These are phyloP conservation scores for Seriola quinqueradiata DNA, from an alignment of 2,113 vertebrate species.

Conservation along the genomic window DNA sequence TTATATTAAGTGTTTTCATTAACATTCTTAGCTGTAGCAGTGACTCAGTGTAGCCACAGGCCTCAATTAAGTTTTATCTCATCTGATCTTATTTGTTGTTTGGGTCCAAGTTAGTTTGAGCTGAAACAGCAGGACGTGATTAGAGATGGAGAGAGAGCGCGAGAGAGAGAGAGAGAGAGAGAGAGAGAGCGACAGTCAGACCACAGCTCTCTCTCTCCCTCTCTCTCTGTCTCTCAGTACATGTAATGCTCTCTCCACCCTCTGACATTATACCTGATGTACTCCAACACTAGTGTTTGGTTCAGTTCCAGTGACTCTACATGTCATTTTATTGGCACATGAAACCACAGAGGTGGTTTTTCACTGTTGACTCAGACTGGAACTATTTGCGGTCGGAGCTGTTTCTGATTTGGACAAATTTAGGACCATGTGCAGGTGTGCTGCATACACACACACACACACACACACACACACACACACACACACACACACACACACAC, in stretches of 20 bases:
- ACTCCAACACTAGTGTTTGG: constrained; percentile 49
- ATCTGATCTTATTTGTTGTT: constrained; percentile 45
- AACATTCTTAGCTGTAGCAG: constrained; percentile 20
- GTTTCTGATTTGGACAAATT: constrained; percentile 72
- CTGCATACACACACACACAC: neutral
- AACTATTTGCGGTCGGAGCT: constrained; percentile 75
- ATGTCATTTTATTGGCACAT: constrained; percentile 68
- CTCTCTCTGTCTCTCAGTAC: neutral
- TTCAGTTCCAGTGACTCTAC: constrained; percentile 49
- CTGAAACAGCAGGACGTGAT: constrained; percentile 52
- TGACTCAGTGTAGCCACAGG: constrained; percentile 39
- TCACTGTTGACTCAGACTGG: constrained; percentile 61
- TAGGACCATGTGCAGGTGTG: constrained; percentile 59
- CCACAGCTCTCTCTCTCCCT: constrained; percentile 20
- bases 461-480: constrained; percentile 4
- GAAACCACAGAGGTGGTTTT: constrained; percentile 52
- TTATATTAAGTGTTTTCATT: constrained; percentile 17
- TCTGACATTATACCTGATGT: constrained; percentile 28
- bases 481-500: constrained; percentile 28
- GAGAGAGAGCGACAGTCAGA: neutral
- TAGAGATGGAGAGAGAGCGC: neutral
- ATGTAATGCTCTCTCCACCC: constrained; percentile 35
- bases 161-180: no score
- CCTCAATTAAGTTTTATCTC: constrained; percentile 35
- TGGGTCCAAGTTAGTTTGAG: constrained; percentile 33